Percentiles rank a stretch among this genome's conserved stretches.
Conservation (phyloP, 1,140 invertebrate genomes). For the Lerema accius region DNA sequence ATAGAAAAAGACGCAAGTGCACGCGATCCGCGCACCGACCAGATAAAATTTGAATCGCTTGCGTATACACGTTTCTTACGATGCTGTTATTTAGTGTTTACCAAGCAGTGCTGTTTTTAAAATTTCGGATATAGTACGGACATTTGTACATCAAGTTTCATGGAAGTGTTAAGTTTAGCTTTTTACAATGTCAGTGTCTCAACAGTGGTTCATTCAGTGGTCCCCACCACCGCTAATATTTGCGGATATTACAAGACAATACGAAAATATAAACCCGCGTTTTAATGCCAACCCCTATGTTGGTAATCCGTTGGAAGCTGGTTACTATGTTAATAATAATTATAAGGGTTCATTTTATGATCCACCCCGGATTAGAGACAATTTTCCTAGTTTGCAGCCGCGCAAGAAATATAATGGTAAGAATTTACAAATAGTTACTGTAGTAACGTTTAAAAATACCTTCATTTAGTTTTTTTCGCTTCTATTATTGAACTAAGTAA, state of each 20-base stretch:
- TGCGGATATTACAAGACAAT: constrained; percentile 62
- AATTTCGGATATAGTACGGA: neutral
- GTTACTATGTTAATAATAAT: constrained; percentile 15
- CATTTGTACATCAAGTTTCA: constrained; percentile 11
- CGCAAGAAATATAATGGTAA: constrained; percentile 16
- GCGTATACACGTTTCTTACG: constrained; percentile 46
- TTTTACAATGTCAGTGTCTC: constrained; percentile 58
- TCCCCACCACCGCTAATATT: constrained; percentile 59
- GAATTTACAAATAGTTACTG: neutral
- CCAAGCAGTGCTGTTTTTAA: neutral
- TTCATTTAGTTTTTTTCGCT: no score
- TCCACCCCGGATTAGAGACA: constrained; percentile 6
- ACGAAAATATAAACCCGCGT: constrained; percentile 52
- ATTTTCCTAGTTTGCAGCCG: neutral
- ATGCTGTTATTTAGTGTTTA: constrained; percentile 32
- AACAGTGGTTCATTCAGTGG: constrained; percentile 79
- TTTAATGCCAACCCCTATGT: constrained; percentile 46
- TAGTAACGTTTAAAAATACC: no score
- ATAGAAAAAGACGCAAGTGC: constrained; percentile 34
- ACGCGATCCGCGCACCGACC: constrained; percentile 26
- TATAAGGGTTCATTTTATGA: constrained; percentile 12
- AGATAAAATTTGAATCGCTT: constrained; percentile 40
- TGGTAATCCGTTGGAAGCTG: constrained; percentile 38
- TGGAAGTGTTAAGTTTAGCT: constrained; percentile 30
- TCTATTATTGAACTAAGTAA: no score